These are phyloP conservation scores for Panthera uncia DNA, from an alignment of 2,113 vertebrate species.

Conservation along the genomic window DNA sequence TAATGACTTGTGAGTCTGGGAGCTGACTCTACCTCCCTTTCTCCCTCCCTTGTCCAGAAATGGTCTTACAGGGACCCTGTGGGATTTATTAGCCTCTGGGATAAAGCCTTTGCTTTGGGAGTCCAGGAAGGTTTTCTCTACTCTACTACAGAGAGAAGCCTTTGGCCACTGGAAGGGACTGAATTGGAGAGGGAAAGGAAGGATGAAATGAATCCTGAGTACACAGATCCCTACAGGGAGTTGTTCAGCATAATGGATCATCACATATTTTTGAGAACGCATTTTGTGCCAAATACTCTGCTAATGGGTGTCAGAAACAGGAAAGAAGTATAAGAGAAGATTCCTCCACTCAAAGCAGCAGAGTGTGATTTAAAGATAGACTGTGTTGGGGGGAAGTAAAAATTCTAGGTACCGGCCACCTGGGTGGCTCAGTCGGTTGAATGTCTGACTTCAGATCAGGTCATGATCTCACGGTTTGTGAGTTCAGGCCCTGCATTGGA, in stretches of 20 bases:
- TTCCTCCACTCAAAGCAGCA: not conserved
- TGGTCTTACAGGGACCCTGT: not conserved
- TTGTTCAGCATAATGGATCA: not conserved
- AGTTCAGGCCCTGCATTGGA: no score
- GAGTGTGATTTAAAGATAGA: not conserved
- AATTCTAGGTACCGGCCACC: not conserved
- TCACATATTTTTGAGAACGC: not conserved
- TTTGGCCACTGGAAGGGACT: not conserved
- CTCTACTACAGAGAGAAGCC: not conserved
- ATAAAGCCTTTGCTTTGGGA: not conserved
- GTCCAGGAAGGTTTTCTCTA: not conserved
- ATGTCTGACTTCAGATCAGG: no score
- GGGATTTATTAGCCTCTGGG: not conserved
- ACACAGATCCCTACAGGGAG: not conserved
- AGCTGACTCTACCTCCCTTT: not conserved
- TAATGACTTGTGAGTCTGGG: not conserved
- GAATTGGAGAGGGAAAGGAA: not conserved
- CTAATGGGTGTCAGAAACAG: not conserved
- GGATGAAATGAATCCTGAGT: not conserved
- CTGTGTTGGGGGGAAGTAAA: not conserved
- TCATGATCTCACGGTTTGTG: no score
- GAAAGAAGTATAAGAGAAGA: not conserved
- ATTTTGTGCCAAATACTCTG: not conserved
- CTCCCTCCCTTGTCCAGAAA: not conserved
- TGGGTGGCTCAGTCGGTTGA: no score